Evolutionary conservation across 2,797 vertebrate genomes (phyloP).

Genomic region (Pyrocephalus nanus): DNA sequence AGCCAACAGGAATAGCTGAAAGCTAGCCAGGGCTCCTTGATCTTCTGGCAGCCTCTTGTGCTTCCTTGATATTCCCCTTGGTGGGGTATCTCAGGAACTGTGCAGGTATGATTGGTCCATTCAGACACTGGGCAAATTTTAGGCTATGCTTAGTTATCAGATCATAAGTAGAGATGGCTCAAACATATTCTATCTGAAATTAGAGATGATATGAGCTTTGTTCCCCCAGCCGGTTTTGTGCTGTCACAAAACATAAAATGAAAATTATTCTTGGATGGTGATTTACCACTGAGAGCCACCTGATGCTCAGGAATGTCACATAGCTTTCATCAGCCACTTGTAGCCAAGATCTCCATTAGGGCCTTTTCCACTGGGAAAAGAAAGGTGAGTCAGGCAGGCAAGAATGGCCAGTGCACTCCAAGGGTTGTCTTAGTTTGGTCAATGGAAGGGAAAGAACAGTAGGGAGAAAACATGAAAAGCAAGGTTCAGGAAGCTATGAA

Average conservation of each 20-base stretch:
- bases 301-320: background rate
- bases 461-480: background rate
- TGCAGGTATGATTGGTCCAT: background rate
- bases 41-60: background rate
- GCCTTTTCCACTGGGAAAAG: background rate
- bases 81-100: background rate
- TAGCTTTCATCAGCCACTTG: background rate
- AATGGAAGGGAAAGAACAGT: background rate
- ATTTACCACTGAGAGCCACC: background rate
- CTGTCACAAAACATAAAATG: background rate
- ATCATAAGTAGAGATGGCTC: background rate
- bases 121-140: background rate
- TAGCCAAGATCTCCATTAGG: background rate
- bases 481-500: background rate
- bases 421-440: background rate
- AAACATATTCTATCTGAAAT: background rate
- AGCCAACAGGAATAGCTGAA: background rate
- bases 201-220: background rate
- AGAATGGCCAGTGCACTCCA: background rate
- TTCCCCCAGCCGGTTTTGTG: background rate
- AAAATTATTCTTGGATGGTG: background rate
- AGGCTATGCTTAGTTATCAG: background rate
- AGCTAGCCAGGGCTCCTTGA: background rate
- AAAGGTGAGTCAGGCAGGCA: background rate
- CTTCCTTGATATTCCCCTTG: background rate